Conservation (phyloP, 2,797 vertebrate species). For the Chelonia mydas region DNA sequence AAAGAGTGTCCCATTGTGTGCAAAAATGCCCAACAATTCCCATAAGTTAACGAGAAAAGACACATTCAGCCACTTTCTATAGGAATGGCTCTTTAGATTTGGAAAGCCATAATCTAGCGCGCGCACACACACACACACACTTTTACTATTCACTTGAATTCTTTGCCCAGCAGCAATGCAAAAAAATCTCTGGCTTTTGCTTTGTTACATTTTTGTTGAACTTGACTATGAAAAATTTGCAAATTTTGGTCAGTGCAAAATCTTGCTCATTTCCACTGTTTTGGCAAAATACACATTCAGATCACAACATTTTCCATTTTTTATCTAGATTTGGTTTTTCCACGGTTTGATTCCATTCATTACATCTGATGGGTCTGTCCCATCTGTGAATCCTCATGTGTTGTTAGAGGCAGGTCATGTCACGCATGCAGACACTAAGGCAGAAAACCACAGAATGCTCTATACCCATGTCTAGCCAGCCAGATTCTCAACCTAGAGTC, state of each 20-base stretch:
- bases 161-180: conserved; percentile 37
- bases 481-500: background rate
- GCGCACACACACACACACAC: rapidly evolving
- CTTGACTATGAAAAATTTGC: background rate
- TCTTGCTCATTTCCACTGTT: background rate
- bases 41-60: conserved; percentile 75
- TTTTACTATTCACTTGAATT: conserved; percentile 63
- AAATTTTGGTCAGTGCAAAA: background rate
- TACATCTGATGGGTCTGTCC: rapidly evolving
- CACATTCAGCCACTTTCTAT: conserved; percentile 73
- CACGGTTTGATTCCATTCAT: background rate
- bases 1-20: conserved; percentile 78
- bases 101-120: conserved; percentile 30
- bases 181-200: conserved; percentile 13
- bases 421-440: rapidly evolving
- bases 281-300: background rate
- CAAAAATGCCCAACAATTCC: conserved; percentile 66
- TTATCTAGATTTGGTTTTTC: background rate
- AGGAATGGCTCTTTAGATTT: conserved; percentile 54
- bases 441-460: rapidly evolving
- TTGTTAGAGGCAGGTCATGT: rapidly evolving
- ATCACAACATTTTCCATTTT: background rate
- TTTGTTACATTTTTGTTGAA: background rate
- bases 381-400: rapidly evolving
- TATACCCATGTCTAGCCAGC: rapidly evolving